Conservation (phyloP, 2,113 vertebrate genomes). For the Salvelinus namaycush region DNA sequence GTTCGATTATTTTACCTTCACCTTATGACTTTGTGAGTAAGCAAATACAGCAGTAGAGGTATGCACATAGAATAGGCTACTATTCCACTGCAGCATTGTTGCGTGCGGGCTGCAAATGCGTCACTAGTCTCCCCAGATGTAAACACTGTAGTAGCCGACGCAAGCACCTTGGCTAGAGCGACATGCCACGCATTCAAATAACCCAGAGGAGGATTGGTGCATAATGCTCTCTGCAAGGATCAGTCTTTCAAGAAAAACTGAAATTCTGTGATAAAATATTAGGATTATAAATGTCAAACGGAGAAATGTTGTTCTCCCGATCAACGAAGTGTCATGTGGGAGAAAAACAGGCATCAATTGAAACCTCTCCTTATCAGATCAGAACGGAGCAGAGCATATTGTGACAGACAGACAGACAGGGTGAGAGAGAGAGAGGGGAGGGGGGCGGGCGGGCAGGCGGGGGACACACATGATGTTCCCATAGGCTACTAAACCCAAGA, state of each 20-base stretch:
- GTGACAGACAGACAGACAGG: background rate
- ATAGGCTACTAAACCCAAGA: background rate
- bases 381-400: background rate
- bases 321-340: background rate
- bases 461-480: constrained; percentile 28
- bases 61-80: too few species aligned
- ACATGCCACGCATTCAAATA: constrained; percentile 45
- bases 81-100: constrained; percentile 13
- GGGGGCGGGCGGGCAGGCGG: background rate
- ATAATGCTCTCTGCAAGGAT: background rate
- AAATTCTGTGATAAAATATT: constrained; percentile 13
- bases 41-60: background rate
- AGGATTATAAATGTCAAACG: background rate
- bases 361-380: constrained; percentile 42
- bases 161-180: constrained; percentile 38
- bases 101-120: background rate
- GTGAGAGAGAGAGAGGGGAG: background rate
- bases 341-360: constrained; percentile 12
- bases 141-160: constrained; percentile 55
- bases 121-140: constrained; percentile 47
- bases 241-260: background rate
- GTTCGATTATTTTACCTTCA: background rate
- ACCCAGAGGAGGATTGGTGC: background rate
- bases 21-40: background rate
- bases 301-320: background rate